These are phyloP conservation scores for Diogma glabrata DNA, from an alignment of 2,888 invertebrate genomes.

Conservation along the genomic window DNA sequence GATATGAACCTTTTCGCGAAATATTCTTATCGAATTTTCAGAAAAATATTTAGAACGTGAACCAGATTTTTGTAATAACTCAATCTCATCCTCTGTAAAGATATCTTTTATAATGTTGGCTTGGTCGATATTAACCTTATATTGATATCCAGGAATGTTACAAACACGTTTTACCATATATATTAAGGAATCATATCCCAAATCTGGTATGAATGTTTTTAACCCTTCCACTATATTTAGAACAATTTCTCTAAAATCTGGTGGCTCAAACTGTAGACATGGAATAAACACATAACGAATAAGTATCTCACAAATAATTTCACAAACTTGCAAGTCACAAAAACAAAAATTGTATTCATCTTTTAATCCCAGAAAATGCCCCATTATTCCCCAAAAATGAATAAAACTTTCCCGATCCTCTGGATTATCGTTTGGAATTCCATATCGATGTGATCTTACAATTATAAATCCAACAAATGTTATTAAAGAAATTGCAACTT, in stretches of 20 bases:
- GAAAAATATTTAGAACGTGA: too few species aligned
- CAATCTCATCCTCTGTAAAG: neutral
- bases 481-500: neutral
- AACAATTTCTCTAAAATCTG: neutral
- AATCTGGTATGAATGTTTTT: neutral
- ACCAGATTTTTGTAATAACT: neutral
- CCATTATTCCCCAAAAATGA: conserved; percentile 10
- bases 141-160: conserved; percentile 10
- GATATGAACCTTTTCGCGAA: too few species aligned
- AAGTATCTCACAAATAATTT: neutral
- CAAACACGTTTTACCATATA: neutral
- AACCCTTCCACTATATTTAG: too few species aligned
- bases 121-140: neutral
- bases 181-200: neutral
- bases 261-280: neutral
- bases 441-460: neutral
- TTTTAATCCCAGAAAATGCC: conserved; percentile 3
- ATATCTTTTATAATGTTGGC: conserved; percentile 1
- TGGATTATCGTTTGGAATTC: neutral
- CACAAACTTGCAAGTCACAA: neutral
- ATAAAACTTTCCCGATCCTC: conserved; percentile 10
- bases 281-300: conserved; percentile 9
- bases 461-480: conserved; percentile 3
- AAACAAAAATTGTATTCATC: conserved; percentile 11
- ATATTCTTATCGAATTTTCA: too few species aligned